Conservation (phyloP, 2,113 vertebrate genomes). For the Vimba vimba region DNA sequence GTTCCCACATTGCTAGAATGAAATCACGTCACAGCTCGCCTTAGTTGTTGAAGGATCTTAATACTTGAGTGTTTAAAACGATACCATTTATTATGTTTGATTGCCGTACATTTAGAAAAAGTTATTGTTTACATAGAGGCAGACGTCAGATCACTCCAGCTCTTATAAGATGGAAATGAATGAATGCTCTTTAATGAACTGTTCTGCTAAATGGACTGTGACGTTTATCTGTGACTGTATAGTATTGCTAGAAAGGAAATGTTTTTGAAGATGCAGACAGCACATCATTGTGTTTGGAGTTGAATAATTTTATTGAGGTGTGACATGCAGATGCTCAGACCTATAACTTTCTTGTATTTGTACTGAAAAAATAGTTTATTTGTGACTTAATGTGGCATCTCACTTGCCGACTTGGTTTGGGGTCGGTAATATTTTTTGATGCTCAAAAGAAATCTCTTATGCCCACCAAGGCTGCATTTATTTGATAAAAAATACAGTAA, state of each 20-base stretch:
- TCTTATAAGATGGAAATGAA: constrained; percentile 36
- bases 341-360: not conserved
- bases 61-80: constrained; percentile 59
- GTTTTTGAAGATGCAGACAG: constrained; percentile 17
- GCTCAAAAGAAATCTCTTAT: no score
- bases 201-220: constrained; percentile 25
- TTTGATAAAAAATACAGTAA: not conserved
- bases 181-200: not conserved
- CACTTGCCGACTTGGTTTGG: not conserved
- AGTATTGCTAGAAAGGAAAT: not conserved
- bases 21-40: constrained; percentile 57
- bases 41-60: constrained; percentile 68
- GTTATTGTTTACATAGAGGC: constrained; percentile 64
- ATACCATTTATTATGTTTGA: constrained; percentile 60
- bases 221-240: not conserved
- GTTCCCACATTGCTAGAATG: constrained; percentile 62
- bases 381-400: not conserved
- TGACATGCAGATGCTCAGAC: not conserved
- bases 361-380: not conserved
- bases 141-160: constrained; percentile 63
- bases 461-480: not conserved
- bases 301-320: not conserved
- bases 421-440: not conserved
- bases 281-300: not conserved
- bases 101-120: constrained; percentile 68